phyloP scores from a whole-genome alignment of 2,888 invertebrate genomes.

The Dryobotodes eremita region DNA sequence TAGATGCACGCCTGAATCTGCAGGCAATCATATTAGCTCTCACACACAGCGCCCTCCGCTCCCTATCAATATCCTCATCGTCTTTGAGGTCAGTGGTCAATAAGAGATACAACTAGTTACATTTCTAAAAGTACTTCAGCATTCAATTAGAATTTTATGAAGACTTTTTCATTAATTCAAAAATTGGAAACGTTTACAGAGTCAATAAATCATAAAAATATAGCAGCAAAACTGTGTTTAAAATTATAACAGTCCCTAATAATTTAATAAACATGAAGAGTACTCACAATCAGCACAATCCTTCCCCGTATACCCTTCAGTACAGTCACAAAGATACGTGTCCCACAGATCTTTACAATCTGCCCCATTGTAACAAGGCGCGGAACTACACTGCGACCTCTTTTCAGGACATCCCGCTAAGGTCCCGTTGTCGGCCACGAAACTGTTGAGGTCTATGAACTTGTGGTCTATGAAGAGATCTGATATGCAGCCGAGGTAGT shows the following conservation, averaged over 20 bases:
- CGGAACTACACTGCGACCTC: slow-evolving; percentile 94
- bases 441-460: slow-evolving; percentile 96
- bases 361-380: slow-evolving; percentile 97
- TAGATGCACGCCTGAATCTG: no score
- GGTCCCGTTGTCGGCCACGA: slow-evolving; percentile 97
- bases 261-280: not conserved
- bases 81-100: no score
- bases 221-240: not conserved
- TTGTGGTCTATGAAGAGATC: slow-evolving; percentile 96
- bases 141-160: not conserved
- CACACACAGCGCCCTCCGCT: no score
- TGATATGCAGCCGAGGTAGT: slow-evolving; percentile 97
- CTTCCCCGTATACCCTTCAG: slow-evolving; percentile 96
- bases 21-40: no score
- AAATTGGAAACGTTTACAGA: rapidly evolving
- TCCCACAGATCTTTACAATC: slow-evolving; percentile 97
- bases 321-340: slow-evolving; percentile 96
- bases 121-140: not conserved
- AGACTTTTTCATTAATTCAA: not conserved
- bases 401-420: slow-evolving; percentile 97
- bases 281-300: slow-evolving; percentile 95
- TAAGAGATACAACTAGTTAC: no score
- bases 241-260: not conserved
- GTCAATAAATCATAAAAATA: not conserved
- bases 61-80: no score